Base-by-base conservation (phyloP, 2,113 vertebrate species). In the Donacobius atricapilla region DNA sequence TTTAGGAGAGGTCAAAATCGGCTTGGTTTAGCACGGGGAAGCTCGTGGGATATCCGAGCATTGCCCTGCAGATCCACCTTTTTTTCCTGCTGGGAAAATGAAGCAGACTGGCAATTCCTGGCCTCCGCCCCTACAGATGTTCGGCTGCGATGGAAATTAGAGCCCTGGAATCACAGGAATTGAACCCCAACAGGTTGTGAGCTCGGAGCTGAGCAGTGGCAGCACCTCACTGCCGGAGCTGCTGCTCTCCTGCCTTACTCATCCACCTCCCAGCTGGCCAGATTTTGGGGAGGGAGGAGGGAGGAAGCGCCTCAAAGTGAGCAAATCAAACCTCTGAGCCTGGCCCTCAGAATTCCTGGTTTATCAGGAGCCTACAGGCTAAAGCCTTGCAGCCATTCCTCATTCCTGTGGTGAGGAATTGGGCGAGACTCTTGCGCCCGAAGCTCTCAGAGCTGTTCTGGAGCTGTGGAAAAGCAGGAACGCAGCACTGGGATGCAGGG, bases 401-500 rank as follows among this genome's bases (percentile, higher is more conserved):
- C 44, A 3, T 31, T 66, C 3, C 37, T 9, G 8, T 0, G 4
- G 37, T 0, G 3, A 56, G 58, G 12, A 47, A 28, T 23, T 4
- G 56, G 80, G 47, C 14, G 20, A 33, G 56, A 4, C 30, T 79
- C n/a, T 9, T 12, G 5, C 2, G 9, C 11, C 48, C n/a, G 33
- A 68, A 81, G 60, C 68, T 56, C 22, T 39, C 53, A 51, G 92
- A 68, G 60, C 18, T n/a, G 28, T 33, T 14, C 19, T 17, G 42
- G 60, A 57, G 76, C 25, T 35, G 65, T 21, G 75, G 75, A 10
- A 73, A 9, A 60, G 48, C 72, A 31, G 51, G 54, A 77, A 22
- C 0, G 1, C 0, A 6, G 61, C 35, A n/a, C 65, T 22, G 51
- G 69, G 58, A 51, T 45, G n/a, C 1, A 7, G 50, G 24, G 11